Evolutionary conservation across 2,797 vertebrate species (phyloP).

Genomic region (Lagocephalus sceleratus): DNA sequence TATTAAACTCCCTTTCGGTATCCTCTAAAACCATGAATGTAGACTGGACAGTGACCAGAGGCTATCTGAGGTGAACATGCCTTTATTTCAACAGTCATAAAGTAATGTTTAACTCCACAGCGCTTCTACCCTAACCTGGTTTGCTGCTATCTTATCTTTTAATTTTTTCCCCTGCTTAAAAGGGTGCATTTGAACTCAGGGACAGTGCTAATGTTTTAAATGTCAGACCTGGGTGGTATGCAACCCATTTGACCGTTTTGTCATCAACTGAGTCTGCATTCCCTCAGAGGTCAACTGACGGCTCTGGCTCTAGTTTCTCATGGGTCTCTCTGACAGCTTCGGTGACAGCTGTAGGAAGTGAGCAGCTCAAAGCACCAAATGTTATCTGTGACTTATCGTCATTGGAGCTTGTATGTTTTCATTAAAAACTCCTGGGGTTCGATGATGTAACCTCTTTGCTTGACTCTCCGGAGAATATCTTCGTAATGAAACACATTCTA

Average conservation of each 20-base stretch:
- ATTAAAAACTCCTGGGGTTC: too few relatives aligned
- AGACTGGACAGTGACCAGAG: background rate
- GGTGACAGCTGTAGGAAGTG: constrained; percentile 12
- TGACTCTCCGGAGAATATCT: too few relatives aligned
- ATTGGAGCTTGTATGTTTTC: background rate
- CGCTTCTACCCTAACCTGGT: constrained; percentile 15
- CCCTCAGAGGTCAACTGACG: background rate
- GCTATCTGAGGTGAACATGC: constrained; percentile 4
- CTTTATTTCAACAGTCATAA: constrained; percentile 11
- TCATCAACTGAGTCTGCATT: too few relatives aligned
- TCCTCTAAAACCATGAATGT: background rate
- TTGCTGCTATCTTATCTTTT: background rate
- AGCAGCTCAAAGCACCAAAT: constrained; percentile 21
- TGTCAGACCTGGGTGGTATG: background rate
- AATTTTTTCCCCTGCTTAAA: too few relatives aligned
- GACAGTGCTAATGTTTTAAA: background rate
- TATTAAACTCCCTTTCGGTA: too few relatives aligned
- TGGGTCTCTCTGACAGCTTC: background rate
- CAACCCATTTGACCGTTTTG: background rate
- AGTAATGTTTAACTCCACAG: constrained; percentile 13
- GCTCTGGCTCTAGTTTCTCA: background rate
- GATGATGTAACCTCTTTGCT: too few relatives aligned
- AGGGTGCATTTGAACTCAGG: too few relatives aligned
- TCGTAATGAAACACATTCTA: too few relatives aligned
- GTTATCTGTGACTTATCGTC: constrained; percentile 7